These are phyloP conservation scores for Drosophila pandora DNA, from an alignment of 1,140 invertebrate species.

Conservation along the genomic window DNA sequence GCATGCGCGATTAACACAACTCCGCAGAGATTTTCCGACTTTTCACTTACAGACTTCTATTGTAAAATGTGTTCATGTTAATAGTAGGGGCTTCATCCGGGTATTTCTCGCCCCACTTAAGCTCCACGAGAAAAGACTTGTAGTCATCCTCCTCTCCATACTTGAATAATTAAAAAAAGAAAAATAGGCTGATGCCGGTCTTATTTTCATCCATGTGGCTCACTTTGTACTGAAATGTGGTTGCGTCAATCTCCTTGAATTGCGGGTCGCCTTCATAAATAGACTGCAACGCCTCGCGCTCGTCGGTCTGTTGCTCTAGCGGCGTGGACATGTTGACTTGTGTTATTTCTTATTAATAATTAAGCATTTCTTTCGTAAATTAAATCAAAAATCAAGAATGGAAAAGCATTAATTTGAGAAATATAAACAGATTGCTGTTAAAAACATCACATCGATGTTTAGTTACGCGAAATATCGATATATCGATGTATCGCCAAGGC, in stretches of 20 bases:
- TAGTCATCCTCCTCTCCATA: conserved; percentile 92
- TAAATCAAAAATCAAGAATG: conserved; percentile 37
- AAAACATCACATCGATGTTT: no score
- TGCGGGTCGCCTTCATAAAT: conserved; percentile 97
- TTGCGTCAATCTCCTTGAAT: conserved; percentile 92
- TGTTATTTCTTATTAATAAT: conserved; percentile 5
- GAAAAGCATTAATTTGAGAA: not conserved
- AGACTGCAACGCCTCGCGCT: conserved; percentile 94
- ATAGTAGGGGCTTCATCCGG: conserved; percentile 92
- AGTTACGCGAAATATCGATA: no score
- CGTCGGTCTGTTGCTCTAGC: conserved; percentile 91
- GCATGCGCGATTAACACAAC: not conserved
- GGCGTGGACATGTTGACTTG: conserved; percentile 85
- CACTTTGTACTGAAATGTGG: conserved; percentile 96
- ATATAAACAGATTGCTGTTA: no score
- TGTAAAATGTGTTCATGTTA: conserved; percentile 96
- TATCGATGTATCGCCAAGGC: no score
- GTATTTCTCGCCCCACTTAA: conserved; percentile 93
- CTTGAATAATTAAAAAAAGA: conserved; percentile 85
- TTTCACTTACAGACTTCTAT: conserved; percentile 93
- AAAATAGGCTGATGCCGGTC: not conserved
- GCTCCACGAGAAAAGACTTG: conserved; percentile 94
- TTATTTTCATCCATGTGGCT: conserved; percentile 35
- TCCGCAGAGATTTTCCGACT: not conserved
- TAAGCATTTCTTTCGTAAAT: conserved; percentile 17